Evolutionary conservation across 2,113 vertebrate genomes (phyloP).

Genomic region (Tringa solitaria): DNA sequence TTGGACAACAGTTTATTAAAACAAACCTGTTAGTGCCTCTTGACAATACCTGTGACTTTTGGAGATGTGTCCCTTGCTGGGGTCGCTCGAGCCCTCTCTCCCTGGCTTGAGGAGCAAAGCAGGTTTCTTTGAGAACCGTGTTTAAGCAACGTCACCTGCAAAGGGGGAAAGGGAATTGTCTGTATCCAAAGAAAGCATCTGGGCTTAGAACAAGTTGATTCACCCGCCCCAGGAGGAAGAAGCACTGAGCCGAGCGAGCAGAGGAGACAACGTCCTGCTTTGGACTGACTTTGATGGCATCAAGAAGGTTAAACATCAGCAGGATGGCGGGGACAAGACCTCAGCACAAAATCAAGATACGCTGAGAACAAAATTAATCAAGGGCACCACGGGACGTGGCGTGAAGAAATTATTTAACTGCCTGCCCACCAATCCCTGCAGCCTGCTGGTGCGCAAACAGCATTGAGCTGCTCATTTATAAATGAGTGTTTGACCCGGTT

Average conservation of each 20-base stretch:
- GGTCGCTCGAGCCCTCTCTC: not conserved
- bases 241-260: not conserved
- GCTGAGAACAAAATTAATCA: not conserved
- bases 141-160: not conserved
- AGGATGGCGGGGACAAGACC: not conserved
- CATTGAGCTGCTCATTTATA: not conserved
- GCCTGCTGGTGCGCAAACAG: not conserved
- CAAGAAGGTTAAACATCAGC: not conserved
- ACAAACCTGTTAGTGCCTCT: not conserved
- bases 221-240: not conserved
- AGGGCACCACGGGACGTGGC: not conserved
- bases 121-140: accelerated
- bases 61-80: not conserved
- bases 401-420: not conserved
- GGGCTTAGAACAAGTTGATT: not conserved
- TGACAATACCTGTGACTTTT: not conserved
- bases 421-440: not conserved
- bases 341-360: not conserved
- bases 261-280: not conserved
- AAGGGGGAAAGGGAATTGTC: not conserved
- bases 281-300: not conserved
- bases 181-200: not conserved
- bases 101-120: not conserved
- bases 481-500: not conserved
- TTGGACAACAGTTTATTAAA: not conserved